Base-by-base conservation (phyloP, 2,113 vertebrate genomes). In the Calyptomena viridis region DNA sequence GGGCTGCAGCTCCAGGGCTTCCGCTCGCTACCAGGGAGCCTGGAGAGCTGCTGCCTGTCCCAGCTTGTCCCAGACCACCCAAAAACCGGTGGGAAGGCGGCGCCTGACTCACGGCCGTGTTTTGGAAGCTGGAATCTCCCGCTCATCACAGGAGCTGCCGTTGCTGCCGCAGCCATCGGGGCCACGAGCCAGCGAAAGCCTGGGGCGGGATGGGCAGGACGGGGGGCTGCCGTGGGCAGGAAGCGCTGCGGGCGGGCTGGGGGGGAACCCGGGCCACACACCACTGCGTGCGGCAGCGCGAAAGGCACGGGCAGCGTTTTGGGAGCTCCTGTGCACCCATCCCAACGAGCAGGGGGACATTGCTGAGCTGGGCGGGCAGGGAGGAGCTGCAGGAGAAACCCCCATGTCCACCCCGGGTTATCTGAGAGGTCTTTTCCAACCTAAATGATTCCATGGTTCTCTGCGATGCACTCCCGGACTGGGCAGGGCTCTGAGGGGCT, bases 21-120 rank as follows among this genome's bases (percentile, higher is more conserved):
- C 84, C n/a, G 46, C 8, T 1, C 1, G 9, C 81, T 82, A 90
- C 69, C 44, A 25, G 67, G 24, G 75, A 88, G 72, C 94, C 90
- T 35, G 63, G 37, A 60, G 92, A 93, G 77, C 69, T 39, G 12
- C 49, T 18, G 93, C 93, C 77, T 84, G 94, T 89, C 89, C 91
- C 35, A 5, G 80, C 96, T 71, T 58, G 91, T 92, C 94, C 94
- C 94, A 84, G 94, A 95, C 93, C 94, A 95, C 94, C 94, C 94
- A 92, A 90, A 94, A 73, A 37, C 73, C 33, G 15, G 46, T 16
- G 77, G 68, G 91, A 87, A 92, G 89, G 87, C 87, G 80, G 72
- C 12, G 91, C 87, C 94, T 91, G 94, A 92, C 89, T 96, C 94
- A 89, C 16, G 39, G 87, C 80, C 22, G 30, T 25, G 84, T 62